Conservation (phyloP, 2,797 vertebrate genomes). For the Atherinosoma microstoma region DNA sequence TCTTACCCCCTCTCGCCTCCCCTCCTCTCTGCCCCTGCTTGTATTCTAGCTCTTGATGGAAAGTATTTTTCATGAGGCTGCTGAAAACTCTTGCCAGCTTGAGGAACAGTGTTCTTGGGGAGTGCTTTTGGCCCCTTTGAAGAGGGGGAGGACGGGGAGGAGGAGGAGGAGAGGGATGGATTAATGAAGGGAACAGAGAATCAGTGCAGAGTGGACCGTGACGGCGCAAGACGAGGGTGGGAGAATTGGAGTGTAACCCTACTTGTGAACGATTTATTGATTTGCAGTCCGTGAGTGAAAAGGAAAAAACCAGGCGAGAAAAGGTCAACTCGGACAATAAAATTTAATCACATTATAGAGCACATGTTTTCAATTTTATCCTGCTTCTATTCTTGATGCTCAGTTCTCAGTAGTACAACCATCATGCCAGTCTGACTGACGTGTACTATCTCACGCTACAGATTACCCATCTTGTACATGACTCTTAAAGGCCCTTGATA, state of each 20-base stretch:
- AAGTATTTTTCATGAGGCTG: constrained; percentile 66
- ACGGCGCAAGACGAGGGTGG: constrained; percentile 1
- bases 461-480: neutral
- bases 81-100: constrained; percentile 51
- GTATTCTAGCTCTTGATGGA: constrained; percentile 49
- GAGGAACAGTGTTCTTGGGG: constrained; percentile 28
- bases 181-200: constrained; percentile 37
- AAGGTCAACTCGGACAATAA: constrained; percentile 35
- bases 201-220: constrained; percentile 17
- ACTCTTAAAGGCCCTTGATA: neutral
- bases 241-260: constrained; percentile 18
- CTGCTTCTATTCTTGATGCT: neutral
- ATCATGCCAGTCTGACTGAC: neutral
- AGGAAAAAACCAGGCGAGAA: constrained; percentile 10
- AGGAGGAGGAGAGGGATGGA: neutral
- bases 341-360: constrained; percentile 32
- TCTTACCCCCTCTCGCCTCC: constrained; percentile 24
- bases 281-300: constrained; percentile 33
- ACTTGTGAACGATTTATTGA: constrained; percentile 57
- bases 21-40: constrained; percentile 21
- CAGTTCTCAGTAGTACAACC: neutral
- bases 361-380: constrained; percentile 24
- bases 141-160: neutral
- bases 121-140: constrained; percentile 35
- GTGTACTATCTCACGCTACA: neutral